A percentile compares a stretch with the other conserved stretches of the same genome.
Conservation (phyloP, 2,113 vertebrate genomes). For the Myodes glareolus region DNA sequence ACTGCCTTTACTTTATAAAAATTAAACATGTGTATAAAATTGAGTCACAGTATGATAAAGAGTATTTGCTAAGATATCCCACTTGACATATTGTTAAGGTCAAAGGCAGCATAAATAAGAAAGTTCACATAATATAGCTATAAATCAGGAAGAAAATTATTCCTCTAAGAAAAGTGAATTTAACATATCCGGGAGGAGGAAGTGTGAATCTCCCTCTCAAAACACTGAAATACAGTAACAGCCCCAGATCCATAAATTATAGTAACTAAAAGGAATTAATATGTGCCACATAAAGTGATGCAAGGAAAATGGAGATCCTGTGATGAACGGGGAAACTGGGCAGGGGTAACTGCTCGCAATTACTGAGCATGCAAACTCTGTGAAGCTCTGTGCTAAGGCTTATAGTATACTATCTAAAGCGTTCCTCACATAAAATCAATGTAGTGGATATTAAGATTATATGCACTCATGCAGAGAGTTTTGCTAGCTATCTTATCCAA, state of each 20-base stretch:
- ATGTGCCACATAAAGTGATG: not conserved
- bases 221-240: not conserved
- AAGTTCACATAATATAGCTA: not conserved
- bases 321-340: not conserved
- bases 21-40: conserved; percentile 19
- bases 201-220: not conserved
- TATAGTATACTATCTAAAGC: not conserved
- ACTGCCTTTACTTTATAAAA: not conserved
- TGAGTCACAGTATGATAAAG: not conserved
- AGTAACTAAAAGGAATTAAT: not conserved
- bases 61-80: not conserved
- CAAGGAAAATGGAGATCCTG: not conserved
- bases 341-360: not conserved
- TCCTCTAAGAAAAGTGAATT: not conserved
- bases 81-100: not conserved
- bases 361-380: not conserved
- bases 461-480: not conserved
- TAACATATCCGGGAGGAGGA: not conserved
- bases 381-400: not conserved
- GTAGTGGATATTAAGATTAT: not conserved
- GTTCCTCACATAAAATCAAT: not conserved
- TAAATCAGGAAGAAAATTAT: not conserved
- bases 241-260: not conserved
- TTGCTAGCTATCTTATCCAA: not conserved
- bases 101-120: conserved; percentile 26